Percentiles rank a stretch among this genome's conserved stretches.
These are phyloP conservation scores for Tinamus guttatus DNA, from an alignment of 2,113 vertebrate genomes.

Conservation along the genomic window DNA sequence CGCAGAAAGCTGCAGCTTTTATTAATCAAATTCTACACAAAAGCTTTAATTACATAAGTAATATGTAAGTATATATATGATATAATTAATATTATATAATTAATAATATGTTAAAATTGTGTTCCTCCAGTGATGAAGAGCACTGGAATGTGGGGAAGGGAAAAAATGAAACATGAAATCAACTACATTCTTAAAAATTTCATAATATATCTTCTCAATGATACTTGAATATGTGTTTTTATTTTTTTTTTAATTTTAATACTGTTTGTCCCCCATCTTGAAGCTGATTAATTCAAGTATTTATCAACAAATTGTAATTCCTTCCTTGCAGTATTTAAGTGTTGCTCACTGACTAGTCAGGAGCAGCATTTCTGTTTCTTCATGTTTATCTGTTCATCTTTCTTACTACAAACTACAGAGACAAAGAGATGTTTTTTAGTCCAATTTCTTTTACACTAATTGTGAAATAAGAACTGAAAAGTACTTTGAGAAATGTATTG, in stretches of 20 bases:
- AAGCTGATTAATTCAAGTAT: not conserved
- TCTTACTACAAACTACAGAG: not conserved
- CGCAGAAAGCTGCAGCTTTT: not conserved
- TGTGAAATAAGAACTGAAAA: conserved; percentile 15
- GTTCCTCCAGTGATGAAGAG: conserved; percentile 3
- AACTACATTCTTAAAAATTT: not conserved
- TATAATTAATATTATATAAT: too few species aligned
- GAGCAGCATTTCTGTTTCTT: not conserved
- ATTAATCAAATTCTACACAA: not conserved
- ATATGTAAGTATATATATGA: too few species aligned
- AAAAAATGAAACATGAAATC: not conserved
- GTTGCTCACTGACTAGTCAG: not conserved
- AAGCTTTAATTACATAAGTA: not conserved
- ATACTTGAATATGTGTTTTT: not conserved
- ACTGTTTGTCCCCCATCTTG: not conserved
- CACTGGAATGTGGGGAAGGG: not conserved
- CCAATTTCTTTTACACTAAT: not conserved
- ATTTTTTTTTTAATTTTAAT: not conserved
- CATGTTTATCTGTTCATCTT: not conserved
- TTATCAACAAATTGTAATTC: not conserved
- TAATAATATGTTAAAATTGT: not conserved
- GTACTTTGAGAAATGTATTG: not conserved
- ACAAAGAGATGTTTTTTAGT: not conserved
- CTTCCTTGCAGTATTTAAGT: not conserved
- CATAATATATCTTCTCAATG: not conserved